phyloP scores from a whole-genome alignment of 2,888 invertebrate genomes.

The Pristionchus maxplancki region DNA sequence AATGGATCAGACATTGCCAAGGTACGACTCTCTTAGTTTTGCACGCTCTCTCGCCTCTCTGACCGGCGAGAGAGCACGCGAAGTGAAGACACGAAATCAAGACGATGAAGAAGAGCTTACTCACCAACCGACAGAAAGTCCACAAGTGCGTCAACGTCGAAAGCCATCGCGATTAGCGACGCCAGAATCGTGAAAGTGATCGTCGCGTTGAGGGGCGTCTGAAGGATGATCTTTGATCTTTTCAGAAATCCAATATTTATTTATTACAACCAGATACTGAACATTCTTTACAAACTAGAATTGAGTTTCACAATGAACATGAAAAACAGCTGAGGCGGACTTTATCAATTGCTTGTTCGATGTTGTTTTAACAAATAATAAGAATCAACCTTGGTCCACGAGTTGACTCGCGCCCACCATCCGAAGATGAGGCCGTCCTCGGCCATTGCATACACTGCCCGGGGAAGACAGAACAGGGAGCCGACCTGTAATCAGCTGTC shows the following conservation, averaged over 20 bases:
- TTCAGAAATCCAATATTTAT: not conserved
- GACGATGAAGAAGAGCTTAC: not conserved
- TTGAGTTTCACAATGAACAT: not conserved
- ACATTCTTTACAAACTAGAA: too few relatives aligned
- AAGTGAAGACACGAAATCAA: too few relatives aligned
- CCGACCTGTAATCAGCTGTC: constrained; percentile 61
- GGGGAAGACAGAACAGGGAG: constrained; percentile 61
- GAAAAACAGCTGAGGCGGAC: not conserved
- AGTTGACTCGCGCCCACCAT: constrained; percentile 61
- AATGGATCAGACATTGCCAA: too few relatives aligned
- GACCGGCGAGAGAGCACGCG: too few relatives aligned
- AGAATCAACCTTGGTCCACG: constrained; percentile 54
- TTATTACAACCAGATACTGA: too few relatives aligned
- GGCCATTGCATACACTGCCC: constrained; percentile 66
- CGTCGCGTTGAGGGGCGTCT: constrained; percentile 62
- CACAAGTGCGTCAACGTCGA: constrained; percentile 63
- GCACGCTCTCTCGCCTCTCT: too few relatives aligned
- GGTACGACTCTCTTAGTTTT: too few relatives aligned
- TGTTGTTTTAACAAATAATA: not conserved
- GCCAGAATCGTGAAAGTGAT: constrained; percentile 60
- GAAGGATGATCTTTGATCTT: not conserved
- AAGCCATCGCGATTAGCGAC: constrained; percentile 57
- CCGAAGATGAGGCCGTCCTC: constrained; percentile 63
- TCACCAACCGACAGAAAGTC: constrained; percentile 59
- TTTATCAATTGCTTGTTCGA: not conserved